Percentiles rank a stretch among this genome's conserved stretches.
Evolutionary conservation across 35 echinoderm and acorn worm species (phyloP).

Genomic region (Lytechinus variegatus): DNA sequence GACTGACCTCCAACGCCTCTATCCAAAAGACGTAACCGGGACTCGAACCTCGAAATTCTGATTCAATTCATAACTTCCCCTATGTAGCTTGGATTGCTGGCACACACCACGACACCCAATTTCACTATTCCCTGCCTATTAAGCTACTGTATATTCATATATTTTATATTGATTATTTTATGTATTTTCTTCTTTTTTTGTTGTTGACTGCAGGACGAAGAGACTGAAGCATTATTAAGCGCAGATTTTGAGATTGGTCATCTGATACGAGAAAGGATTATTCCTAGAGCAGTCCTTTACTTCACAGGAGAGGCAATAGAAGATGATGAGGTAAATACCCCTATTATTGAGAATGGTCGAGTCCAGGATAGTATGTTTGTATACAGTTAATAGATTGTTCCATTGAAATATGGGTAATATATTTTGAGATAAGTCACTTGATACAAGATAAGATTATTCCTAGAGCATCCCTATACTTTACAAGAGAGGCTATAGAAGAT

Average conservation of each 20-base stretch:
- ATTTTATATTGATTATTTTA: neutral
- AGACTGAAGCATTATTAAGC: slow-evolving; percentile 81
- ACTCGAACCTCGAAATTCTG: too few relatives aligned
- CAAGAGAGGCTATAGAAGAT: slow-evolving; percentile 92
- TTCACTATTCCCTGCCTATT: too few relatives aligned
- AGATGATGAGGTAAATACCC: slow-evolving; percentile 90
- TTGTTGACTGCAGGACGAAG: slow-evolving; percentile 85
- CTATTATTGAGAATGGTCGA: neutral
- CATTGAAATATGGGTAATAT: neutral
- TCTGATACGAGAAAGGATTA: slow-evolving; percentile 90
- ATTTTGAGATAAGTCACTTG: slow-evolving; percentile 52
- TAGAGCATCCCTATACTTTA: slow-evolving; percentile 79
- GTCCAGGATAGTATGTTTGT: neutral
- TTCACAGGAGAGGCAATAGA: slow-evolving; percentile 99
- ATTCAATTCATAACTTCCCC: too few relatives aligned
- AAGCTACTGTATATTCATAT: too few relatives aligned
- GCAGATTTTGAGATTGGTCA: slow-evolving; percentile 99
- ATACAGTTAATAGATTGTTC: neutral
- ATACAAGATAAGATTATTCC: slow-evolving; percentile 92
- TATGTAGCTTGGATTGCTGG: too few relatives aligned
- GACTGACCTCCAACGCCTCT: too few relatives aligned
- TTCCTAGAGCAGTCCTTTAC: slow-evolving; percentile 92
- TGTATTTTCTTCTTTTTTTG: neutral
- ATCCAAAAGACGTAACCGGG: too few relatives aligned
- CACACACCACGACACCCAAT: too few relatives aligned